phyloP scores from a whole-genome alignment of 2,113 vertebrate species.

The Pollachius pollachius region DNA sequence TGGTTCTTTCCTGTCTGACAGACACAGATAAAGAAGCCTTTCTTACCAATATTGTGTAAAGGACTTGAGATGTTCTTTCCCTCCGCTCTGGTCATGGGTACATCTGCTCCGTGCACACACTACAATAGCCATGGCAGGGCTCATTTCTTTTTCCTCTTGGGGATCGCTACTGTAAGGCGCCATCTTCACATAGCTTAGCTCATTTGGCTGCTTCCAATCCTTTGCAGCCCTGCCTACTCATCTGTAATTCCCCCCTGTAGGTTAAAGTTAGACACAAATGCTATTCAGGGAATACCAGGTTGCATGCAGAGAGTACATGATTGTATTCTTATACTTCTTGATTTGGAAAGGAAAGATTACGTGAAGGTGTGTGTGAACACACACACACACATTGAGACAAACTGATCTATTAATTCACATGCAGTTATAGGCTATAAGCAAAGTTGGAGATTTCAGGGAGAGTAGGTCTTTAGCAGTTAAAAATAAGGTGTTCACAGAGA shows the following conservation, averaged over 20 bases:
- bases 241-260: constrained; percentile 9
- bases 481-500: constrained; percentile 43
- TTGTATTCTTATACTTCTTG: constrained; percentile 5
- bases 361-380: neutral
- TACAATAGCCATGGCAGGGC: no score
- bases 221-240: no score
- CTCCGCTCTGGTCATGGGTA: constrained; percentile 63
- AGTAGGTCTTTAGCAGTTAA: constrained; percentile 45
- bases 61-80: constrained; percentile 66
- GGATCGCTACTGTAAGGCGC: neutral
- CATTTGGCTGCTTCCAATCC: neutral
- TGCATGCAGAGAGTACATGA: neutral
- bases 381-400: constrained; percentile 19
- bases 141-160: neutral
- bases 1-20: constrained; percentile 63
- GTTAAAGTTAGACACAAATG: constrained; percentile 23
- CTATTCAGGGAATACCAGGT: constrained; percentile 32
- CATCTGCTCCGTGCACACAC: neutral
- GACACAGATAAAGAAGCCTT: constrained; percentile 54
- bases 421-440: neutral
- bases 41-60: constrained; percentile 48
- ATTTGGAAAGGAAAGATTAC: neutral
- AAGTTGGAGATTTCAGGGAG: constrained; percentile 41
- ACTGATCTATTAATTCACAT: constrained; percentile 18
- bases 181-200: neutral